Evolutionary conservation across 23 tunicate species (phyloP).

Genomic region (Ciona savignyi): DNA sequence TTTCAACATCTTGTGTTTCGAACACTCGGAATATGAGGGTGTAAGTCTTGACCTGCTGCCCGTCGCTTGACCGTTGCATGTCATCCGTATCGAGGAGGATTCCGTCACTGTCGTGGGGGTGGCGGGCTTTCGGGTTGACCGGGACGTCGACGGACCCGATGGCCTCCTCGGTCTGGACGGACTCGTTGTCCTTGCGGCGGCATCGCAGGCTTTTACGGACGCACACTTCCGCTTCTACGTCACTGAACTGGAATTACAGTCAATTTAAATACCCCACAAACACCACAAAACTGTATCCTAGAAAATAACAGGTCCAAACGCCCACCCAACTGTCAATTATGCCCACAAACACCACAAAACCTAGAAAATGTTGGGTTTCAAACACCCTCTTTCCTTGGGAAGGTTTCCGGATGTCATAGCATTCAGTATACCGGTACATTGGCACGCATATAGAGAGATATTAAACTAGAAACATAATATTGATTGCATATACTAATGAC

Average conservation of each 20-base stretch:
- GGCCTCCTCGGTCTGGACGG: conserved; percentile 17
- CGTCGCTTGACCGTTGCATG: conserved; percentile 13
- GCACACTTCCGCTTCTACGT: conserved; percentile 43
- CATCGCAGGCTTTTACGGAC: conserved; percentile 32
- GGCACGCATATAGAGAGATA: too few relatives aligned
- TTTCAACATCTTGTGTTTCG: conserved; percentile 20
- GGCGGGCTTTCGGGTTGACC: conserved; percentile 62
- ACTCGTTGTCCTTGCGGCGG: conserved; percentile 55
- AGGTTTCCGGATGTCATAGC: too few relatives aligned
- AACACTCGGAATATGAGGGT: conserved; percentile 42
- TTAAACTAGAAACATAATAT: too few relatives aligned
- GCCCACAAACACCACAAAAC: too few relatives aligned
- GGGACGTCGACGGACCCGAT: conserved; percentile 47
- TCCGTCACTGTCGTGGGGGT: conserved; percentile 12
- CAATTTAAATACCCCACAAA: too few relatives aligned
- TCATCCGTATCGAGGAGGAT: not conserved
- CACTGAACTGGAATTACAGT: not conserved
- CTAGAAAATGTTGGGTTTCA: too few relatives aligned
- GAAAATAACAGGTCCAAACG: too few relatives aligned
- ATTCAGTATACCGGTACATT: too few relatives aligned
- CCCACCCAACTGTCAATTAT: too few relatives aligned
- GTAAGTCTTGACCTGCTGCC: conserved; percentile 33
- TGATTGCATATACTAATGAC: too few relatives aligned
- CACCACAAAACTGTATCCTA: too few relatives aligned
- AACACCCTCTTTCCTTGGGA: too few relatives aligned